Conservation (phyloP, 2,888 invertebrate species). For the Heteromurus nitidus region DNA sequence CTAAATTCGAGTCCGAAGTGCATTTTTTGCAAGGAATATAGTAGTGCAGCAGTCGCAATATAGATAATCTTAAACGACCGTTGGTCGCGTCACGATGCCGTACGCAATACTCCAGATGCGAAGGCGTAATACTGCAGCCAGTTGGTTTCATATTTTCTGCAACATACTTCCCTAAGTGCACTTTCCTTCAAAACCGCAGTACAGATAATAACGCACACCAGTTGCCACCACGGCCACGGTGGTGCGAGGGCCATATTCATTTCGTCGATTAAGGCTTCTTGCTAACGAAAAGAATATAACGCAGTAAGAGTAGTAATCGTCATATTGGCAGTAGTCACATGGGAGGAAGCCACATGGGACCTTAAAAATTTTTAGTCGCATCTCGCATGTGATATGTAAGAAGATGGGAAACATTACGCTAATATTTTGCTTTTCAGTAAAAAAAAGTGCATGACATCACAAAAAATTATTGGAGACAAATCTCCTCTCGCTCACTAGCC, state of each 20-base stretch:
- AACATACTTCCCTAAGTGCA: slow-evolving; percentile 7
- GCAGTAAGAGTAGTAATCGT: not conserved
- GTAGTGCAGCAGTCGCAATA: not conserved
- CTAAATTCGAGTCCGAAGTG: not conserved
- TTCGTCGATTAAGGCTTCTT: not conserved
- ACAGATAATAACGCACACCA: slow-evolving; percentile 18
- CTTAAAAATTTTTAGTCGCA: slow-evolving; percentile 23
- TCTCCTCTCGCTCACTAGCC: not conserved
- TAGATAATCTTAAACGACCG: too few species aligned
- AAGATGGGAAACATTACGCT: not conserved
- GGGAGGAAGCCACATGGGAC: slow-evolving; percentile 23
- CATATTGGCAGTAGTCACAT: not conserved
- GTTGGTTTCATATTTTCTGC: not conserved
- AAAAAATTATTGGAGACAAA: slow-evolving; percentile 24
- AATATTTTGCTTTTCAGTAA: not conserved
- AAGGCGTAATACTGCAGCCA: not conserved
- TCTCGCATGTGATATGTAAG: not conserved
- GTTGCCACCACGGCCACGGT: slow-evolving; percentile 13
- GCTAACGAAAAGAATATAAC: not conserved
- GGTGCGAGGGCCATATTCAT: not conserved
- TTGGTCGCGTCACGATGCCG: too few species aligned
- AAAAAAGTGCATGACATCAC: not conserved
- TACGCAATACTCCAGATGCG: not conserved
- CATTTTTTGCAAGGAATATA: not conserved
- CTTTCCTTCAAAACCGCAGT: slow-evolving; percentile 9